Percentiles rank a stretch among this genome's conserved stretches.
These are phyloP conservation scores for Drosophila parthenogenetica DNA, from an alignment of 2,888 invertebrate genomes.

Conservation along the genomic window DNA sequence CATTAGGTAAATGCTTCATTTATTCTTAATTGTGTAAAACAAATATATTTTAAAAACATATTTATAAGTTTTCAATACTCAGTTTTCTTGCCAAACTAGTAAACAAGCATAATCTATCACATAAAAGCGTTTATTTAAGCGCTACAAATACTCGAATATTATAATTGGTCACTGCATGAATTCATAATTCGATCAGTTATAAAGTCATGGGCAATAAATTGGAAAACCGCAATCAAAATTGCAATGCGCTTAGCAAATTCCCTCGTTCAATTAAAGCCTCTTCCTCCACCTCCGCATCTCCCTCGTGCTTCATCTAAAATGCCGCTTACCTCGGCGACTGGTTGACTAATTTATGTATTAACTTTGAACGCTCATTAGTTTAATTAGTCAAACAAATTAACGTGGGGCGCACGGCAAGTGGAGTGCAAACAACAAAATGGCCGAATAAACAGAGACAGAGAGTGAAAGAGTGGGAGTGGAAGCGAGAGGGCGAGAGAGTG, in stretches of 20 bases:
- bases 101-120: background rate
- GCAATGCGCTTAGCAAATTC: constrained; percentile 44
- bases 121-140: background rate
- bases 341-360: constrained; percentile 81
- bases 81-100: no score
- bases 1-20: no score
- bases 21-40: no score
- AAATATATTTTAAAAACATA: no score
- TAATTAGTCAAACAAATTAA: constrained; percentile 84
- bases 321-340: constrained; percentile 26
- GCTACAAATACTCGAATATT: background rate
- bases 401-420: constrained; percentile 77
- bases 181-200: constrained; percentile 29
- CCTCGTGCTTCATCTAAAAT: background rate
- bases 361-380: constrained; percentile 85
- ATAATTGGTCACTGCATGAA: constrained; percentile 3
- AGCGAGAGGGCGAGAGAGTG: constrained; percentile 2
- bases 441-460: constrained; percentile 65
- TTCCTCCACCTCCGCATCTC: no score
- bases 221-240: constrained; percentile 61
- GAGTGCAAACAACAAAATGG: constrained; percentile 79
- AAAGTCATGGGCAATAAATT: constrained; percentile 46
- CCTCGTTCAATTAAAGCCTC: constrained; percentile 3
- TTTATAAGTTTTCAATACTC: no score
- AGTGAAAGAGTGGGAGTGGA: background rate